Evolutionary conservation across 64 coral and sea anemone genomes (phyloP).

Genomic region (Montipora sp.): DNA sequence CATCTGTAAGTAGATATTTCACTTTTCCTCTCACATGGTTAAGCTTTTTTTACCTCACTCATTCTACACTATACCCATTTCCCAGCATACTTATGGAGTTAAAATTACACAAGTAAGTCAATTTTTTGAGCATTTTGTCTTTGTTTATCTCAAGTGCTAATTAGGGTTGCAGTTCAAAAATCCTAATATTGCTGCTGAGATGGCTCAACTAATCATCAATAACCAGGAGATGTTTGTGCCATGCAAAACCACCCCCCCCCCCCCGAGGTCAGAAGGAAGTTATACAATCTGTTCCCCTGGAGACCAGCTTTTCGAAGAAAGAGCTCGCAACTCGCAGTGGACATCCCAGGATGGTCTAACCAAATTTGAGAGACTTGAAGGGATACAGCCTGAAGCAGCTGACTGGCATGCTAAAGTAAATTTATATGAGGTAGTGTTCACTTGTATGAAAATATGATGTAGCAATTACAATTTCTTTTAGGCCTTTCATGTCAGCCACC

Average conservation of each 20-base stretch:
- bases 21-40: too few relatives aligned
- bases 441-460: too few relatives aligned
- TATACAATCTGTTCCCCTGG: constrained; percentile 5
- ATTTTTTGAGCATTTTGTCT: neutral
- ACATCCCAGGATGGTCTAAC: constrained; percentile 41
- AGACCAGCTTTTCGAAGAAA: constrained; percentile 74
- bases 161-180: constrained; percentile 55
- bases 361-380: constrained; percentile 27
- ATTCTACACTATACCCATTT: too few relatives aligned
- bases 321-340: constrained; percentile 49
- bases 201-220: constrained; percentile 60
- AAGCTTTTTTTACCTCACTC: too few relatives aligned
- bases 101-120: too few relatives aligned
- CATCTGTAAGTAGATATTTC: too few relatives aligned
- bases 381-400: constrained; percentile 47
- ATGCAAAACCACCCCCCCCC: neutral
- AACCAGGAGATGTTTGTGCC: constrained; percentile 60
- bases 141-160: constrained; percentile 32
- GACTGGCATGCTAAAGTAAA: constrained; percentile 71
- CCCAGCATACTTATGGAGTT: too few relatives aligned
- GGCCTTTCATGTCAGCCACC: too few relatives aligned
- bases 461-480: too few relatives aligned
- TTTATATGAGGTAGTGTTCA: constrained; percentile 57
- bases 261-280: constrained; percentile 1
- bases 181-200: constrained; percentile 63